Base-by-base conservation (phyloP, 2,888 invertebrate genomes). In the Thera obeliscata region DNA sequence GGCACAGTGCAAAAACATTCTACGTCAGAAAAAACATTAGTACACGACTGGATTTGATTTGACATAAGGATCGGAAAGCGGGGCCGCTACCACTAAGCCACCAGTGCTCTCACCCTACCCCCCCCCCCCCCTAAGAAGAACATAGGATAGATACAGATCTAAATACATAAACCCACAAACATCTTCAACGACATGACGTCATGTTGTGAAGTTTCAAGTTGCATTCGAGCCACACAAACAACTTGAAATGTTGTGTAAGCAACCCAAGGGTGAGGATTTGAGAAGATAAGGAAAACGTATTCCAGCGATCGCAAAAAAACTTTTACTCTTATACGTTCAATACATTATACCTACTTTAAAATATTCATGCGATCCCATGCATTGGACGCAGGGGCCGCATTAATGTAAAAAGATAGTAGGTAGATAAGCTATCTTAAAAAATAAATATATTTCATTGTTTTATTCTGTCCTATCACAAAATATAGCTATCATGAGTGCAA, bases 341-440 rank as follows among this genome's bases (percentile, higher is more conserved):
- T 59, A 58, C 46, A 64, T 64, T 64, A 41, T 56, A 59, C 22
- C 22, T 22, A 22, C 58, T 64, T 58, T 48, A 12, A 52, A 36
- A 43, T n/a, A 61, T 57, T 50, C 12, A 56, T 64, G 54, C 49
- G 55, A 69, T 41, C 66, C 67, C 69, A 70, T 70, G 69, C 64
- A 67, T 74, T 69, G 56, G 62, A 62, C 67, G 50, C 58, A 67
- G 61, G 61, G 66, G 54, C 65, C 61, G 35, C 64, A 69, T 56
- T 22, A 65, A 65, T 55, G 64, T 61, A 50, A 69, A 56, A 43
- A 59, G 62, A 61, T 66, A 56, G 49, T 33, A 55, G 64, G 49
- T 33, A 55, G 64, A 69, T 69, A 69, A 59, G 62, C n/a, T 69
- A 69, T 69, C 66, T 43, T 49, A 48, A 61, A 59, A 61, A 69